phyloP scores from a whole-genome alignment of 1,140 invertebrate genomes.

The Ceratosolen fusciceps region DNA sequence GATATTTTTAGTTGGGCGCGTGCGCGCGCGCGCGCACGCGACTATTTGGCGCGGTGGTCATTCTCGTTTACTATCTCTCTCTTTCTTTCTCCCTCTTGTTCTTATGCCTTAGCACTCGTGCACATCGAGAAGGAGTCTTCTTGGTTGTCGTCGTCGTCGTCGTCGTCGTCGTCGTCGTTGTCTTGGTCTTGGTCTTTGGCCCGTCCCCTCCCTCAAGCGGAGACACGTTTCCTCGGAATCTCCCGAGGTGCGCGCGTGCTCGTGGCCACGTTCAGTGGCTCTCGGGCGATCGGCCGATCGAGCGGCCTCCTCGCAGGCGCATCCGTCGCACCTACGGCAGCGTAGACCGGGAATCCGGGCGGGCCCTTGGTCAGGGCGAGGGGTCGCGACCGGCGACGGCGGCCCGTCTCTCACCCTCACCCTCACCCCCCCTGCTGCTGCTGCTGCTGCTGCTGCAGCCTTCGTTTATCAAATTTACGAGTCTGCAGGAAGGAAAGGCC shows the following conservation, averaged over 20 bases:
- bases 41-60: slow-evolving; percentile 62
- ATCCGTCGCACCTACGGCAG: slow-evolving; percentile 57
- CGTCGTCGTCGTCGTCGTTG: slow-evolving; percentile 63
- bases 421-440: background rate
- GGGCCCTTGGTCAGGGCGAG: background rate
- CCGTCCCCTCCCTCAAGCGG: slow-evolving; percentile 3
- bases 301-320: slow-evolving; percentile 17
- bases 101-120: too few species aligned
- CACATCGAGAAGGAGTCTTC: slow-evolving; percentile 56
- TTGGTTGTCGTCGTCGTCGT: slow-evolving; percentile 60
- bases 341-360: background rate
- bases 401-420: background rate
- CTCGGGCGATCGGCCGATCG: slow-evolving; percentile 38
- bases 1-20: slow-evolving; percentile 66
- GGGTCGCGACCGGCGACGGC: slow-evolving; percentile 33
- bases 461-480: too few species aligned
- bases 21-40: slow-evolving; percentile 49
- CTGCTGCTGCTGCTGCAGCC: too few species aligned
- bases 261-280: slow-evolving; percentile 32
- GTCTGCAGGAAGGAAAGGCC: background rate
- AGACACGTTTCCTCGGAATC: slow-evolving; percentile 6
- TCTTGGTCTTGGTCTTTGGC: background rate
- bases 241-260: slow-evolving; percentile 5
- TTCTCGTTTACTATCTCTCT: slow-evolving; percentile 24
- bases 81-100: slow-evolving; percentile 56